Conservation (phyloP, 2,888 invertebrate genomes). For the Nebria brevicollis region DNA sequence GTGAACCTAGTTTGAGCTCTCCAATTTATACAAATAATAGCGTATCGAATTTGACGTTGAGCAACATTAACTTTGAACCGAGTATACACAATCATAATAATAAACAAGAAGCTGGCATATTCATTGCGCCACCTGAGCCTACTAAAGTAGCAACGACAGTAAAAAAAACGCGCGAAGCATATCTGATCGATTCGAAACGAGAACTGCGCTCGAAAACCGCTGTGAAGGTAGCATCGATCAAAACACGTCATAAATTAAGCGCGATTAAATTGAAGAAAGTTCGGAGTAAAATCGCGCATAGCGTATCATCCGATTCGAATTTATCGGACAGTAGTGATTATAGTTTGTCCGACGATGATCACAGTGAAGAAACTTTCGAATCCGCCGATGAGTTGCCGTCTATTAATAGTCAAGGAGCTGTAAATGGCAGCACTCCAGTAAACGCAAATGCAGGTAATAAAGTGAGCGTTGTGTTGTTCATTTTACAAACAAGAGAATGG, state of each 20-base stretch:
- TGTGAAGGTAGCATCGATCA: slow-evolving; percentile 54
- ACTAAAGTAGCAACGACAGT: slow-evolving; percentile 49
- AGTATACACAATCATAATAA: neutral
- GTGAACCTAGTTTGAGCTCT: neutral
- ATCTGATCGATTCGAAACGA: slow-evolving; percentile 56
- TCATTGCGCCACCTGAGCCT: neutral
- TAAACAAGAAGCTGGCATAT: neutral
- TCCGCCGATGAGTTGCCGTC: slow-evolving; percentile 7
- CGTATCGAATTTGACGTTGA: neutral
- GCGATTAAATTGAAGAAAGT: slow-evolving; percentile 49
- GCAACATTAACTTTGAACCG: neutral
- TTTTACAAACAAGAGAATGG: neutral
- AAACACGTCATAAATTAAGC: slow-evolving; percentile 49
- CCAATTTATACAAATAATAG: neutral
- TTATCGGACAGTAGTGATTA: slow-evolving; percentile 50
- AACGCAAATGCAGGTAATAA: slow-evolving; percentile 26
- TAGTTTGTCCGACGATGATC: slow-evolving; percentile 26
- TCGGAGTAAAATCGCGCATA: slow-evolving; percentile 48
- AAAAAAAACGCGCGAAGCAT: slow-evolving; percentile 59
- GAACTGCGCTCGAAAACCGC: slow-evolving; percentile 54
- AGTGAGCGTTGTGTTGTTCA: neutral
- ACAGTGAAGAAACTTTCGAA: slow-evolving; percentile 12
- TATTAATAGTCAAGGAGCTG: slow-evolving; percentile 11
- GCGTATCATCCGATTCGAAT: slow-evolving; percentile 48
- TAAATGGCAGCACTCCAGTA: slow-evolving; percentile 40